phyloP scores from a whole-genome alignment of 2,113 vertebrate genomes.

The Seriola dumerili region DNA sequence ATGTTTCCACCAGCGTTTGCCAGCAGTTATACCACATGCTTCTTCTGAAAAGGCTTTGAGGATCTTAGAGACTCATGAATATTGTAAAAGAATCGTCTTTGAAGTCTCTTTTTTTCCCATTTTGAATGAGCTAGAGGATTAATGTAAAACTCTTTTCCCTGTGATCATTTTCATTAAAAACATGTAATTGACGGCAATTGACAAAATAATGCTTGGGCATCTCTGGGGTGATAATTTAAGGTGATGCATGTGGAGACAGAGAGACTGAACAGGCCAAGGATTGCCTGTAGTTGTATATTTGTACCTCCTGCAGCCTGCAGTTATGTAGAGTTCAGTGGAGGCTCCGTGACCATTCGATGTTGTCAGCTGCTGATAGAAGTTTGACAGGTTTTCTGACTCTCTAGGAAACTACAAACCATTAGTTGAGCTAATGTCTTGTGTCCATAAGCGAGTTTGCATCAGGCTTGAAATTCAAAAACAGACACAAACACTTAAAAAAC shows the following conservation, averaged over 20 bases:
- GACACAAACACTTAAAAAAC: constrained; percentile 12
- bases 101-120: constrained; percentile 49
- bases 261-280: not conserved
- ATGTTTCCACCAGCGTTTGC: constrained; percentile 62
- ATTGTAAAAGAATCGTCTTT: constrained; percentile 66
- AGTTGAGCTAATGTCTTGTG: constrained; percentile 33
- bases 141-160: constrained; percentile 23
- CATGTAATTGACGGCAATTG: constrained; percentile 52
- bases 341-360: constrained; percentile 18
- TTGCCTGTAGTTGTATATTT: constrained; percentile 10
- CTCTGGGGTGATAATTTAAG: constrained; percentile 9
- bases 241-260: constrained; percentile 10
- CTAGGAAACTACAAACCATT: constrained; percentile 41
- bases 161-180: constrained; percentile 47
- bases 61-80: constrained; percentile 72
- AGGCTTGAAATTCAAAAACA: constrained; percentile 27
- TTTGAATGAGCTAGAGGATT: constrained; percentile 41
- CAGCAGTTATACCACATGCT: constrained; percentile 61
- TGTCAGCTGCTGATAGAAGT: constrained; percentile 39
- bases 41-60: constrained; percentile 72
- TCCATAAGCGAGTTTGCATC: constrained; percentile 29
- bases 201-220: constrained; percentile 11
- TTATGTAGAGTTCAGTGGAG: constrained; percentile 38
- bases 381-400: constrained; percentile 40
- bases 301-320: constrained; percentile 12